Conservation (phyloP, 2,113 vertebrate genomes). For the Alectura lathami region DNA sequence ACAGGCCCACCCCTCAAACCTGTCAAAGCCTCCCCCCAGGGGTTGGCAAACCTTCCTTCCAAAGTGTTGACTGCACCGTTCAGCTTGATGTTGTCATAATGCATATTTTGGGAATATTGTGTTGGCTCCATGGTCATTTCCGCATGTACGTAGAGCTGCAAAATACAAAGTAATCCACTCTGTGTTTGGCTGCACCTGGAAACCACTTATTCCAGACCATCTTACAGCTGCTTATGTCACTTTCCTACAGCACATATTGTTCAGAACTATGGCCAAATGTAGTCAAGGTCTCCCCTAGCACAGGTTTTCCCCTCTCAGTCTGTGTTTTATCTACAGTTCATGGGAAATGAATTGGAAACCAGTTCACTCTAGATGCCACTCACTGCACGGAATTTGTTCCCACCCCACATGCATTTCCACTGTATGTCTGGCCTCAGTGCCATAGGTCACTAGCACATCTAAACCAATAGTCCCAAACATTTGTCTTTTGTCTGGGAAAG, state of each 20-base stretch:
- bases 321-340: background rate
- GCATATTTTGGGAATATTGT: background rate
- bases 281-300: background rate
- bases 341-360: background rate
- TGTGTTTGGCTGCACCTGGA: background rate
- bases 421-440: background rate
- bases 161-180: background rate
- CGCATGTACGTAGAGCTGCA: background rate
- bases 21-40: no score
- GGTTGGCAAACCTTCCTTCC: no score
- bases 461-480: background rate
- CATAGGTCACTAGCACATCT: background rate
- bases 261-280: background rate
- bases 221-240: background rate
- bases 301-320: background rate
- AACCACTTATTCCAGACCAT: background rate
- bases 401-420: background rate
- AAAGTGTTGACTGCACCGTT: no score
- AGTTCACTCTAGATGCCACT: background rate
- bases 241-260: background rate
- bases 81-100: no score
- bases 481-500: background rate
- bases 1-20: no score
- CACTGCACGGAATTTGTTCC: background rate
- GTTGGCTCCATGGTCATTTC: background rate